Percentiles rank a stretch among this genome's conserved stretches.
These are phyloP conservation scores for Anarhynchus alexandrinus DNA, from an alignment of 2,113 vertebrate species.

Conservation along the genomic window DNA sequence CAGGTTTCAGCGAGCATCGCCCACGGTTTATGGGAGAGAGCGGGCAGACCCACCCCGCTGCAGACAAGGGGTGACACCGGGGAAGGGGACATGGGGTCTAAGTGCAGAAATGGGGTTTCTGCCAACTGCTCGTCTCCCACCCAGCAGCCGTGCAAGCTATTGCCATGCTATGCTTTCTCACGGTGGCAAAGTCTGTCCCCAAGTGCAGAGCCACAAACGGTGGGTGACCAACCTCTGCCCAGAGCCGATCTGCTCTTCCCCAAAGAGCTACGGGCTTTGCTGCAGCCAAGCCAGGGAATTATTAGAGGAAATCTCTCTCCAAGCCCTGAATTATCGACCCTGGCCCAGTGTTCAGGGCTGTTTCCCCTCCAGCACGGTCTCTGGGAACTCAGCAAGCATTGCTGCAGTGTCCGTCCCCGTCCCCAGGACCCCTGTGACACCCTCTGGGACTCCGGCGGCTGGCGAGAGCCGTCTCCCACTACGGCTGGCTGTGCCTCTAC, in stretches of 20 bases:
- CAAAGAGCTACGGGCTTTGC: neutral
- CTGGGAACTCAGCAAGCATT: neutral
- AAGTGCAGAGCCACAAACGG: neutral
- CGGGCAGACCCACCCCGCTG: neutral
- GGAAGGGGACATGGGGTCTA: neutral
- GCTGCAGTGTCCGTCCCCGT: neutral
- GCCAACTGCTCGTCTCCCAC: neutral
- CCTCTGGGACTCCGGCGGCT: neutral
- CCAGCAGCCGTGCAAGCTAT: accelerated
- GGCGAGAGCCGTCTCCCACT: neutral
- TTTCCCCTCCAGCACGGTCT: neutral
- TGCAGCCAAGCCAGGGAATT: neutral
- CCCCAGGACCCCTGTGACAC: neutral
- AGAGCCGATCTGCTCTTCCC: neutral
- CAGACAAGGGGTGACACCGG: accelerated
- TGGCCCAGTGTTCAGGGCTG: neutral
- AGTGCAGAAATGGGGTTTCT: neutral
- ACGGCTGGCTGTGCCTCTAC: neutral
- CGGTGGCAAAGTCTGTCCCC: neutral
- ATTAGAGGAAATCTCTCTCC: neutral
- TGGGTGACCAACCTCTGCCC: neutral
- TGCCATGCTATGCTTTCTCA: accelerated
- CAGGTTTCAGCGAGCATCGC: neutral
- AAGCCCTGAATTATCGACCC: neutral
- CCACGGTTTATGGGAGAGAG: accelerated